Evolutionary conservation across 2,888 invertebrate species (phyloP).

Genomic region (Cybosia mesomella): DNA sequence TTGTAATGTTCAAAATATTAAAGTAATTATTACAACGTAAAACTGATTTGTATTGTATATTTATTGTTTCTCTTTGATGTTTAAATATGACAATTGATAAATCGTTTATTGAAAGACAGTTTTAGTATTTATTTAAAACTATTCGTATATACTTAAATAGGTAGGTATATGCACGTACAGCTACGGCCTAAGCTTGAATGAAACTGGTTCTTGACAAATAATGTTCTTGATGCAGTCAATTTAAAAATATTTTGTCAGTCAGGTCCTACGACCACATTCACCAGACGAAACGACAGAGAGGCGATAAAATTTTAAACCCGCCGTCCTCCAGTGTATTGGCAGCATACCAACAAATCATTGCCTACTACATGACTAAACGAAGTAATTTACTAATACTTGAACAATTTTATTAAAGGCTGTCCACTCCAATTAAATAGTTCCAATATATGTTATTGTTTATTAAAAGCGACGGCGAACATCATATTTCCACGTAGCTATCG

Average conservation of each 20-base stretch:
- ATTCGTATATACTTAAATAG: constrained; percentile 49
- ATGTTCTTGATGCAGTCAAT: constrained; percentile 10
- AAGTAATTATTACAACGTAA: constrained; percentile 46
- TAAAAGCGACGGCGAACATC: background rate
- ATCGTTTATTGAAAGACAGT: constrained; percentile 54
- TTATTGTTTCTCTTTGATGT: constrained; percentile 53
- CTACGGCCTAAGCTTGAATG: constrained; percentile 46
- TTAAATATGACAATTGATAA: constrained; percentile 49
- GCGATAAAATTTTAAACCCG: background rate
- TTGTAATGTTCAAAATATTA: constrained; percentile 52
- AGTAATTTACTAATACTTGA: background rate
- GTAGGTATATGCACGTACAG: constrained; percentile 42
- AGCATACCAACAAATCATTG: background rate
- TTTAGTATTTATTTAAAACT: constrained; percentile 53
- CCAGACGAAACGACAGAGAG: background rate
- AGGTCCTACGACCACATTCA: background rate
- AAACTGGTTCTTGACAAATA: constrained; percentile 4
- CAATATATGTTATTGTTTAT: background rate
- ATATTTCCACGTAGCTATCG: background rate
- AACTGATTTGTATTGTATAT: constrained; percentile 49
- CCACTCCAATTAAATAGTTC: background rate
- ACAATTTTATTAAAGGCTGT: constrained; percentile 1
- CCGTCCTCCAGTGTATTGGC: background rate
- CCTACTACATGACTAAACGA: background rate
- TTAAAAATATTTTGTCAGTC: constrained; percentile 34